Base-by-base conservation (phyloP, 2,113 vertebrate genomes). In the Tyrannus savana region DNA sequence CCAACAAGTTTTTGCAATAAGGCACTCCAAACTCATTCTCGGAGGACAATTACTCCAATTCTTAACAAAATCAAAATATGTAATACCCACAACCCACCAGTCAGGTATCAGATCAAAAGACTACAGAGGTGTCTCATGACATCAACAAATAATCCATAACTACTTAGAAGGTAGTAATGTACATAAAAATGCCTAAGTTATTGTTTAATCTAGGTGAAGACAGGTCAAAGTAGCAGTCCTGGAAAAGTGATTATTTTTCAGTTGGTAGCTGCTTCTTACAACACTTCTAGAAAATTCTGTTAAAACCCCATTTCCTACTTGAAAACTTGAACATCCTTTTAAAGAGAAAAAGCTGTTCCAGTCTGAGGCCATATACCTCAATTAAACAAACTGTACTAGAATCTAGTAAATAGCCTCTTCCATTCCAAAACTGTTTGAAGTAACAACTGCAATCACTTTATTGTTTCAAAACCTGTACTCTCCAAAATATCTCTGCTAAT, bases 401-500 rank as follows among this genome's bases (percentile, higher is more conserved):
- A 74, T 12, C 11, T 52, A 21, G 7, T 47, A 14, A 85, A 73
- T 0, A 76, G 16, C 5, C 15, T 62, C 6, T 53, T 76, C n/a
- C 22, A 91, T 49, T 50, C 28, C n/a, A 49, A 73, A 92, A 76
- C 3, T 49, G 5, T 6, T 62, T 37, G 18, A 35, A 93, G 71
- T 84, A 93, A 82, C 64, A 92, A 82, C 37, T 21, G 56, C 55
- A 47, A 93, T 49, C 68, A 66, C 49, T 94, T 94, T 87, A 81
- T 83, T 60, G 42, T 63, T 35, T 66, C 69, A 69, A 83, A 24
- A 41, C 11, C 33, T 7, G 7, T 12, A 39, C 33, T 64, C 19
- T 85, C 37, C 62, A 84, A 68, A 84, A 19, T 41, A 27, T 2
- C 13, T 75, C 37, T 31, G 9, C 44, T 74, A 64, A 42, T 23